Evolutionary conservation across 2,113 vertebrate genomes (phyloP).

Genomic region (Erpornis zantholeuca): DNA sequence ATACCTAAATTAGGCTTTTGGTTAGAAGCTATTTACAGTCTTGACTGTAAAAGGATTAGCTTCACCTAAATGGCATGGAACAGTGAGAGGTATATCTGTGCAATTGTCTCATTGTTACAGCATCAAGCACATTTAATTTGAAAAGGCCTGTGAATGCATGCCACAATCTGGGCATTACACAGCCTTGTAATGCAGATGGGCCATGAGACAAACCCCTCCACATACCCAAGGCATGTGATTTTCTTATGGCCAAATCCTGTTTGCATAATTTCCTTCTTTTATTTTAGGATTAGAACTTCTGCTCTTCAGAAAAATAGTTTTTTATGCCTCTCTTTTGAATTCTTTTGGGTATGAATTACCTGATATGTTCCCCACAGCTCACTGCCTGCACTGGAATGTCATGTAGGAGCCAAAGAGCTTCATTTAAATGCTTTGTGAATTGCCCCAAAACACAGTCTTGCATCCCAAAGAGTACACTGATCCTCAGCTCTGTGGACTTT

Average conservation of each 20-base stretch:
- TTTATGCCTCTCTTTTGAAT: neutral
- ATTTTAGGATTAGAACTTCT: slow-evolving; percentile 26
- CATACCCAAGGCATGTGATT: neutral
- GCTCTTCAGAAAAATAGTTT: neutral
- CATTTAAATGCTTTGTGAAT: neutral
- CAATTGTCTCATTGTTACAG: neutral
- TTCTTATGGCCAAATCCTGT: slow-evolving; percentile 19
- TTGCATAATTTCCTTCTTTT: slow-evolving; percentile 32
- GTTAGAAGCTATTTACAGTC: slow-evolving; percentile 21
- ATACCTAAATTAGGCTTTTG: slow-evolving; percentile 18
- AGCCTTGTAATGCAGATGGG: neutral
- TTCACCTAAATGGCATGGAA: neutral
- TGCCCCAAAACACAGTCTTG: neutral
- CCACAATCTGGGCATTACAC: neutral
- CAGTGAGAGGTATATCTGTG: neutral
- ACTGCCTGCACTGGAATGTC: neutral
- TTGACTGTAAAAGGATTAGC: slow-evolving; percentile 34
- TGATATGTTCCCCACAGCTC: neutral
- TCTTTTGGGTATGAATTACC: neutral
- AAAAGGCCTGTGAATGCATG: neutral
- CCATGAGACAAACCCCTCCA: neutral
- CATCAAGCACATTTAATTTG: neutral
- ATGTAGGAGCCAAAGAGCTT: neutral
- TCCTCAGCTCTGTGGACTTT: neutral
- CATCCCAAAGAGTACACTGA: neutral